phyloP scores from a whole-genome alignment of 1,140 invertebrate species.

The Trichogramma pretiosum region DNA sequence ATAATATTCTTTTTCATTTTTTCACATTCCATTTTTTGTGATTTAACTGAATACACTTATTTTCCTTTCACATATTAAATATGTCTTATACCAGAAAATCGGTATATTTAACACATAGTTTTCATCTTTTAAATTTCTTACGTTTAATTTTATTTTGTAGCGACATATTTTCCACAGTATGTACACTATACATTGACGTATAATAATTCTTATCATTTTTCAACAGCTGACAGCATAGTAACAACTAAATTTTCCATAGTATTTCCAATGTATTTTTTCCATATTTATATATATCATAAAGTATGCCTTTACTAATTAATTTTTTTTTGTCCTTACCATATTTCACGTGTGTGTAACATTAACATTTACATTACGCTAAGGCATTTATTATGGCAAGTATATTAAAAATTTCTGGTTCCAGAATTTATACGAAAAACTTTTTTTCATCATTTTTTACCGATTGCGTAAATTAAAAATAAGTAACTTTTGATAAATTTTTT shows the following conservation, averaged over 20 bases:
- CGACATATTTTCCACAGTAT: conserved; percentile 22
- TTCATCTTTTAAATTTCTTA: conserved; percentile 5
- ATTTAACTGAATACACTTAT: conserved; percentile 6
- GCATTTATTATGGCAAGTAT: conserved; percentile 37
- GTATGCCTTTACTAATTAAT: conserved; percentile 21
- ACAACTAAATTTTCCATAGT: too few species aligned
- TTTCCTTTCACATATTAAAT: conserved; percentile 21
- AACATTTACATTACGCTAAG: conserved; percentile 34
- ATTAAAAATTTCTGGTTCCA: conserved; percentile 22
- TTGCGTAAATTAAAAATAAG: not conserved
- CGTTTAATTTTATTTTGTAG: conserved; percentile 2
- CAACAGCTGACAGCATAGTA: too few species aligned
- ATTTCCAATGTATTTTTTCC: conserved; percentile 11
- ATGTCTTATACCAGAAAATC: conserved; percentile 19
- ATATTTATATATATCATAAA: conserved; percentile 19
- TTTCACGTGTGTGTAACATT: conserved; percentile 29
- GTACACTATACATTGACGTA: conserved; percentile 6
- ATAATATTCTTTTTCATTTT: conserved; percentile 6
- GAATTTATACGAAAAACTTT: conserved; percentile 18
- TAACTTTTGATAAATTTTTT: too few species aligned
- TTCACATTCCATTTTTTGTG: conserved; percentile 8
- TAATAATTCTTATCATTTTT: conserved; percentile 1
- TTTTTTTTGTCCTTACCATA: conserved; percentile 26
- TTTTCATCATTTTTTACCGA: too few species aligned
- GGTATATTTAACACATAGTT: conserved; percentile 21